Base-by-base conservation (phyloP, 2,888 invertebrate species). In the Xestia rhomboidea region DNA sequence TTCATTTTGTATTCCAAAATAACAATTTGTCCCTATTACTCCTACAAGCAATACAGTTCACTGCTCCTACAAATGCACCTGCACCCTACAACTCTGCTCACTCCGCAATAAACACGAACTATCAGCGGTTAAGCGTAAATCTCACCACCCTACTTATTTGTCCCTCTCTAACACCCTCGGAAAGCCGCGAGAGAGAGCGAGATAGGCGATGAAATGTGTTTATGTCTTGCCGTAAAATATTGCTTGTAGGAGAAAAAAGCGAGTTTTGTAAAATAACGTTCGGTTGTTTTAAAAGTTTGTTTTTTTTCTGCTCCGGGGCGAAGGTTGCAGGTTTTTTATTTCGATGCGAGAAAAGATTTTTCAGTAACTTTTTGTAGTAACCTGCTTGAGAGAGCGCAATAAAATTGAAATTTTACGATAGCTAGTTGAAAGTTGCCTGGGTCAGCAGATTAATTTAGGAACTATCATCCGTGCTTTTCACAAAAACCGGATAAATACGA, bases 191-290 rank as follows among this genome's bases (percentile, higher is more conserved):
- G 77, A 24, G 49, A 38, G 64, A 69, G 62, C 11, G 67, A 66
- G 74, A 41, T 3, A 46, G 10, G 18, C 30, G 49, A 49, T 85
- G 68, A 88, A 88, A 82, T 88, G 89, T 87, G 85, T 85, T 87
- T 81, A 84, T 87, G 82, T 84, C 82, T 85, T 72, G 68, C 63
- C 44, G 77, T 87, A 82, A 87, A 82, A 77, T 85, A 88, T 81
- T 76, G 77, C 82, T 74, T 68, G 62, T 66, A 13, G 64, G 34
- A 71, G 68, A 84, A 87, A 88, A 82, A 84, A 75, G 62, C 68
- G 62, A 76, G 75, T 77, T 88, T 81, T 62, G 76, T 69, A 60
- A 84, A 88, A 78, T 78, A 84, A 63, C 70, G 68, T 86, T 86
- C 63, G 49, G 79, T 73, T 79, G 83, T 78, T 84, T 83, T 73